phyloP scores from a whole-genome alignment of 2,113 vertebrate species.

The Gymnocephalus cernua region DNA sequence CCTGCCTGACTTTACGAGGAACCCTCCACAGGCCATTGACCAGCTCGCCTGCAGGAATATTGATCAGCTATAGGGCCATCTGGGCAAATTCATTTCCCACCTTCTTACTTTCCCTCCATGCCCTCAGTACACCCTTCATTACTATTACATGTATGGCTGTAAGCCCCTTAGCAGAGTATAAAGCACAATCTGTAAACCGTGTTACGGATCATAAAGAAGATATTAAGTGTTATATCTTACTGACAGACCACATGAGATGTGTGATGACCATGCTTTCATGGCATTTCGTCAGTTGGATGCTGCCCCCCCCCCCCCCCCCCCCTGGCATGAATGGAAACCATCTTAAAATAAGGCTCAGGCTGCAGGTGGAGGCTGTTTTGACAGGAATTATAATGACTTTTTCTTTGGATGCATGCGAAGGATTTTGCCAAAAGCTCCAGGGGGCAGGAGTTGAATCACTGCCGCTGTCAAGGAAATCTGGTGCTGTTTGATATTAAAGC shows the following conservation, averaged over 20 bases:
- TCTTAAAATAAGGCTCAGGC: constrained; percentile 15
- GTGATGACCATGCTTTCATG: too few species aligned
- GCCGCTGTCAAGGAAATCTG: constrained; percentile 22
- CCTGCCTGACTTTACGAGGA: constrained; percentile 22
- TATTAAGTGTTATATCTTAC: neutral
- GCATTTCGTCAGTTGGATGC: too few species aligned
- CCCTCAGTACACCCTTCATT: neutral
- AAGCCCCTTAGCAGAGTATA: neutral
- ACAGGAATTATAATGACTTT: constrained; percentile 39
- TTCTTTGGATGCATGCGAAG: constrained; percentile 19
- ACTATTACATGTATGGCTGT: constrained; percentile 8
- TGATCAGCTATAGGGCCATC: constrained; percentile 21
- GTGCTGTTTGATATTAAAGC: constrained; percentile 28
- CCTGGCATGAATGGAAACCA: neutral
- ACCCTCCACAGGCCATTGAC: constrained; percentile 7
- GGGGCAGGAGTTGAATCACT: constrained; percentile 23
- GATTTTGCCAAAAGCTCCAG: constrained; percentile 1
- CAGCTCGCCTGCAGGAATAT: constrained; percentile 30
- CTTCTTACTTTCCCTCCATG: neutral
- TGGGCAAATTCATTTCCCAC: neutral
- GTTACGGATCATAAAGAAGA: neutral
- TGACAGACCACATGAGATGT: constrained; percentile 5
- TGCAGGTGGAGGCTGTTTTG: constrained; percentile 30
- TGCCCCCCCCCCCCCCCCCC: neutral
- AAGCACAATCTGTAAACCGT: neutral